phyloP scores from a whole-genome alignment of 2,888 invertebrate genomes.

The Melanophora roralis region DNA sequence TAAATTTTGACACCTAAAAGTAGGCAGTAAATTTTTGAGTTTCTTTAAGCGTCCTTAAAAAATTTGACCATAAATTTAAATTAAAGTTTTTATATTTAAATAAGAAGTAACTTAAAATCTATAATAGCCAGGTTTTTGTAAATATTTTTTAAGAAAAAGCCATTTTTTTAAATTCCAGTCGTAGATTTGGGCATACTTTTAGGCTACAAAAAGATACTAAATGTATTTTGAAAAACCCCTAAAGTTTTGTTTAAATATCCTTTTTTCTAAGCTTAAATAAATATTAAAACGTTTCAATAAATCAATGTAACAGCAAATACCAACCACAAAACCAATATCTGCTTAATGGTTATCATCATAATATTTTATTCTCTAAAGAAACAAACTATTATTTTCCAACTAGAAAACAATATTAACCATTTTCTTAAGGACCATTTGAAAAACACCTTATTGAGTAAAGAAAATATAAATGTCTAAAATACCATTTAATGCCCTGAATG shows the following conservation, averaged over 20 bases:
- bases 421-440: background rate
- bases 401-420: background rate
- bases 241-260: background rate
- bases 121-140: too few species aligned
- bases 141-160: too few species aligned
- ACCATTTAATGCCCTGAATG: background rate
- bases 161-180: too few species aligned
- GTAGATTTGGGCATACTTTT: too few species aligned
- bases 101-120: too few species aligned
- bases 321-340: background rate
- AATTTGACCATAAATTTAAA: too few species aligned
- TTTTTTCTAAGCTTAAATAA: background rate
- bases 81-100: too few species aligned
- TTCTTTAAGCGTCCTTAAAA: too few species aligned
- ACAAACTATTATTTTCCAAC: background rate
- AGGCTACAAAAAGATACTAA: too few species aligned
- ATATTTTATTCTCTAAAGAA: background rate
- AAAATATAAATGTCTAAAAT: background rate
- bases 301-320: background rate
- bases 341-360: conserved; percentile 2
- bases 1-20: too few species aligned
- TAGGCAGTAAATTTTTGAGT: too few species aligned
- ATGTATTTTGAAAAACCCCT: background rate
- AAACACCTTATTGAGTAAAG: background rate
- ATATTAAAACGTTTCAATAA: background rate